Percentiles rank a stretch among this genome's conserved stretches.
phyloP scores from a whole-genome alignment of 1,140 invertebrate species.

The Araneus ventricosus region DNA sequence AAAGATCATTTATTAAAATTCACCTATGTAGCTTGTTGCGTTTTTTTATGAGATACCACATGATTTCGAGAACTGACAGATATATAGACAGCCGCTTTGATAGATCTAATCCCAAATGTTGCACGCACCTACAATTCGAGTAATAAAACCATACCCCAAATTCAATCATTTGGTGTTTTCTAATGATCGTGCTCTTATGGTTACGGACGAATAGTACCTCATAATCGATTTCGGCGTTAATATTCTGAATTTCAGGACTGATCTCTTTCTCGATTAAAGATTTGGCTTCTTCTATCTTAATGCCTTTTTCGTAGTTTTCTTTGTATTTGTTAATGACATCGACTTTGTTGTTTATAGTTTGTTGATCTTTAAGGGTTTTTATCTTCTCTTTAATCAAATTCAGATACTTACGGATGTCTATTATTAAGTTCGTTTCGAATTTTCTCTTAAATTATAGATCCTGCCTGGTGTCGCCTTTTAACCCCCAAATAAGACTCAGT shows the following conservation, averaged over 20 bases:
- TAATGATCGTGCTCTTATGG: too few relatives aligned
- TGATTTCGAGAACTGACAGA: too few relatives aligned
- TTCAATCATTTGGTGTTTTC: too few relatives aligned
- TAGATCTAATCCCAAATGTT: too few relatives aligned
- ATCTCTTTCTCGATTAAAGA: neutral
- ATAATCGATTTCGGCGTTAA: neutral
- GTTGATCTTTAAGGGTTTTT: neutral
- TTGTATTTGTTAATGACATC: constrained; percentile 19
- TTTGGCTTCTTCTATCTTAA: constrained; percentile 48
- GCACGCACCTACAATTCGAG: too few relatives aligned
- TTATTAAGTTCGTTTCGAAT: neutral
- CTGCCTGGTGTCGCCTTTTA: neutral
- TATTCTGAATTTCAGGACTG: neutral
- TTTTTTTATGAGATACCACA: too few relatives aligned
- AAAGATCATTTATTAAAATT: too few relatives aligned
- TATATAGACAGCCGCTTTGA: too few relatives aligned
- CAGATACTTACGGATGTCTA: neutral
- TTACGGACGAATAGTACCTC: too few relatives aligned
- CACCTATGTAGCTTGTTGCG: too few relatives aligned
- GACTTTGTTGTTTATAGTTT: neutral
- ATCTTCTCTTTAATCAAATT: neutral
- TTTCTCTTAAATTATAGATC: neutral
- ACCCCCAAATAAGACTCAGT: too few relatives aligned
- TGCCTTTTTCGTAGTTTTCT: constrained; percentile 16
- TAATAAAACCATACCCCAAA: too few relatives aligned